Evolutionary conservation across 2,888 invertebrate species (phyloP), one percentile per base, ranked within the genome.

Genomic region (Arenicola marina): DNA sequence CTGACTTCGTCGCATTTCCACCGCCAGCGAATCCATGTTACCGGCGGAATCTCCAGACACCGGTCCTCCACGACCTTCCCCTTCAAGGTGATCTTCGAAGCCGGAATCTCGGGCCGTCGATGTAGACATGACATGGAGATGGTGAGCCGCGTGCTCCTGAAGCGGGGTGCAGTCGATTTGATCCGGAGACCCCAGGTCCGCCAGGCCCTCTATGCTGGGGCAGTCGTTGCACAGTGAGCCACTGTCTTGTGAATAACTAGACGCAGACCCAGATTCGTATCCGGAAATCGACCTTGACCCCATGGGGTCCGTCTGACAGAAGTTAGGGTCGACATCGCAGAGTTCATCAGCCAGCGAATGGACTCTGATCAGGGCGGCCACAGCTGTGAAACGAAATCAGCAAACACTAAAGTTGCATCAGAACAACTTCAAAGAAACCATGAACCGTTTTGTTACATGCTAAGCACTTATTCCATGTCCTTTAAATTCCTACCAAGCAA

Each of bases 121-220:
- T n/a, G n/a, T n/a, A n/a, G n/a, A n/a, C n/a, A n/a, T n/a, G n/a
- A n/a, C n/a, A n/a, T n/a, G n/a, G n/a, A n/a, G n/a, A n/a, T n/a
- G n/a, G n/a, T n/a, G n/a, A n/a, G n/a, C 48, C 1, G 48, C 43
- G 29, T 62, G 56, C 33, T 62, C 58, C 18, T 58, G 56, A 18
- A 58, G 51, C 18, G 65, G 65, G n/a, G n/a, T n/a, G n/a, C n/a
- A n/a, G 46, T 65, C 65, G 2, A 65, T 48, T 4, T 28, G 28
- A 34, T 62, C 63, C 32, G 66, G 66, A 21, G 58, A 51, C 33
- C 64, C 67, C 18, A 67, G 56, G n/a, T 64, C 64, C 2, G 48
- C 56, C 26, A 67, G 48, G 18, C 18, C 11, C 26, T 48, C n/a
- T n/a, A n/a, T n/a, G n/a, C n/a, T n/a, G n/a, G n/a, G 48, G 48